Conservation (phyloP, 2,113 vertebrate genomes). For the Scomber colias region DNA sequence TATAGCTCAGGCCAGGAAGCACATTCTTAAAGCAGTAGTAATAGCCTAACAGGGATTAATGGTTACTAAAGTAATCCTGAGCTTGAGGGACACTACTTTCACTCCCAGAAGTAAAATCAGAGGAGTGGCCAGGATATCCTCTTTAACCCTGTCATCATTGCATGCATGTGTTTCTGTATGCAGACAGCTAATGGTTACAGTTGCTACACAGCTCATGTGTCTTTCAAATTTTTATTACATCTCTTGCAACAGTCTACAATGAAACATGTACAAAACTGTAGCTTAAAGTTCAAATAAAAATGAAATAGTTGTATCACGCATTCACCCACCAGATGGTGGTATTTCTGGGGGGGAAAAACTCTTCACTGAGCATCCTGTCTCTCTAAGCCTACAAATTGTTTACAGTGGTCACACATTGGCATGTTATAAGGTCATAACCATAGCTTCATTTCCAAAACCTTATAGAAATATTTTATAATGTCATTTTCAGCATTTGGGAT, state of each 20-base stretch:
- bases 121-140: not conserved
- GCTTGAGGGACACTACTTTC: not conserved
- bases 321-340: slow-evolving; percentile 61
- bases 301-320: no score
- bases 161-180: not conserved
- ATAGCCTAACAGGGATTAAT: not conserved
- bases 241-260: no score
- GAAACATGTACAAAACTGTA: no score
- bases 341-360: slow-evolving; percentile 27
- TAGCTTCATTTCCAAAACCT: not conserved
- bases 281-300: no score
- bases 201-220: not conserved
- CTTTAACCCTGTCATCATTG: not conserved
- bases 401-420: slow-evolving; percentile 4
- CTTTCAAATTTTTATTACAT: not conserved
- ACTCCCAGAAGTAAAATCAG: not conserved
- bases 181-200: not conserved
- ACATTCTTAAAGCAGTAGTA: not conserved
- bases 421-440: not conserved
- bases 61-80: slow-evolving; percentile 2
- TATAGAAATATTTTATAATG: not conserved
- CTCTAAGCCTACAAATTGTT: not conserved
- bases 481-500: not conserved
- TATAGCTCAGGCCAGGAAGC: not conserved
- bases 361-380: not conserved